Base-by-base conservation (phyloP, 2,113 vertebrate species). In the Antechinus flavipes region DNA sequence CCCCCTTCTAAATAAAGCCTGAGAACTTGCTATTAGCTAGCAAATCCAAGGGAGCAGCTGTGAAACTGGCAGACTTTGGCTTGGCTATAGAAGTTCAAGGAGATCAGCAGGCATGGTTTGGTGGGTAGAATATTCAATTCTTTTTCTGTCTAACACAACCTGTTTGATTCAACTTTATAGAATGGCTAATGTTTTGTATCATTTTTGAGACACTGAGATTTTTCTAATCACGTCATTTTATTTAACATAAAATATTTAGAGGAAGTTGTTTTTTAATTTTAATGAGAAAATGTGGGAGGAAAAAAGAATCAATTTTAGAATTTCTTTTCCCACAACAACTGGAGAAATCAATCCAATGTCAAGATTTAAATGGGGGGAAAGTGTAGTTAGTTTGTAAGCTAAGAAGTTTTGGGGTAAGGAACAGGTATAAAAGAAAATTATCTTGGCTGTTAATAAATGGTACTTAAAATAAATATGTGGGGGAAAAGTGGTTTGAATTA, bases 101-200 rank as follows among this genome's bases (percentile, higher is more conserved):
- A 96, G 99, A 99, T 90, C 99, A 99, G 96, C 99, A 99, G 97
- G 99, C 99, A 8, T 99, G 99, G 99, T 99, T 99, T 94, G 99
- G 99, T 99, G 98, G 99, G 99, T 99, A 97, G 93, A 54, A 14
- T 9, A 0, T n/a, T 42, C 10, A 0, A 5, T 52, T 93, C 35
- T 19, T 30, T 24, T 23, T 49, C 46, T 26, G 50, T 50, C 16
- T 47, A 90, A 27, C 52, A 19, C 0, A 61, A 68, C 27, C 90
- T 10, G 42, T n/a, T 49, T 49, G 76, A 54, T 92, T 76, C 25
- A 27, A 54, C 11, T 35, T 42, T 54, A 25, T 0, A n/a, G 19
- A 22, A 50, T 24, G 8, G 35, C 55, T 89, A n/a, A 23, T 42
- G 35, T 84, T 76, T 84, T 84, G 5, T 84, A 84, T 84, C n/a